These are phyloP conservation scores for Hydrotaea diabolus DNA, from an alignment of 2,888 invertebrate genomes.

Conservation along the genomic window DNA sequence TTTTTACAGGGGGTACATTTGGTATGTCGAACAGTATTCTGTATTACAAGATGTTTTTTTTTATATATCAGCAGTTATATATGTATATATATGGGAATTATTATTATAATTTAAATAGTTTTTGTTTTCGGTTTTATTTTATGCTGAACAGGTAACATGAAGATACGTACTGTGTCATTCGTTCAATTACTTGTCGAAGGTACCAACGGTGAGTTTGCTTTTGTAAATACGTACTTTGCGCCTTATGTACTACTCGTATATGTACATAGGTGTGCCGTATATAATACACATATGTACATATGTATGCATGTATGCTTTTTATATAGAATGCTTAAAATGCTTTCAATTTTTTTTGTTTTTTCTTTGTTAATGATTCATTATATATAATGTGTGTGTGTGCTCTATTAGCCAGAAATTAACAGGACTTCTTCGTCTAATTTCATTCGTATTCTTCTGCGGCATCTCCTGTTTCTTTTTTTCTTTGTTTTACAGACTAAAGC, in stretches of 20 bases:
- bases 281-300: conserved; percentile 5
- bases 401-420: conserved; percentile 26
- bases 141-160: conserved; percentile 56
- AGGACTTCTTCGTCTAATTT: not conserved
- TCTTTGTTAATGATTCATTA: too few species aligned
- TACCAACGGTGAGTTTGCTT: conserved; percentile 53
- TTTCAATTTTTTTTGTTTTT: too few species aligned
- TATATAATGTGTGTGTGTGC: conserved; percentile 27
- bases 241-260: too few species aligned
- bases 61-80: not conserved
- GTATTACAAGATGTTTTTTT: not conserved
- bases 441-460: not conserved
- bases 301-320: conserved; percentile 13
- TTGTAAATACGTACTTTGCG: conserved; percentile 26
- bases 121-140: conserved; percentile 9
- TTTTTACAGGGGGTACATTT: too few species aligned
- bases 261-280: not conserved
- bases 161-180: conserved; percentile 39
- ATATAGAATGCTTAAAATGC: not conserved
- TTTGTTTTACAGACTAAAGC: conserved; percentile 42
- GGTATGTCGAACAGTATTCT: too few species aligned
- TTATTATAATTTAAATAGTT: conserved; percentile 1
- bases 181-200: conserved; percentile 41
- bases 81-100: not conserved
- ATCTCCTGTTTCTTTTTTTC: not conserved